Evolutionary conservation across 1,140 invertebrate species (phyloP), one percentile per base, ranked within the genome.

Genomic region (Drosophila insularis): DNA sequence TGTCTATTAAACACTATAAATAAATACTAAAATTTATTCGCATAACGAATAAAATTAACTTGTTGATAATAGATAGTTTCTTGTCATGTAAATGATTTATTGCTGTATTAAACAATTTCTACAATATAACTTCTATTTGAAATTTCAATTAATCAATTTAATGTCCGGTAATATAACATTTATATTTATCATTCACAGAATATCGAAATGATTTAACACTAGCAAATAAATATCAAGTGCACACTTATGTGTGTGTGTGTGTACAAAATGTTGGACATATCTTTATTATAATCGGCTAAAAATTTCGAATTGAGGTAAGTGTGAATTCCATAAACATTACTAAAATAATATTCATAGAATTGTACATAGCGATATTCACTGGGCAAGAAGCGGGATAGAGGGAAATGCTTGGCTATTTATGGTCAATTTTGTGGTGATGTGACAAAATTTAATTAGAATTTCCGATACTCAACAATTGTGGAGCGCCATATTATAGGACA

Each of bases 401-500:
- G 43, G 2, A 58, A 31, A 31, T 35, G 27, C 73, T 79, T 79
- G 72, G 67, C 79, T 82, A 76, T 86, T 87, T 82, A 87, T 77
- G 82, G 82, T 89, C 79, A 87, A 70, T 68, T 89, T 74, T 82
- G 82, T 63, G 82, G 82, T 73, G 17, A 63, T 70, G 67, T 75
- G 64, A 73, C 79, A 82, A 82, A 87, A 87, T 87, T 77, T 89
- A 87, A 86, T 87, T 86, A 87, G 67, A 60, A 35, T 64, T 23
- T 58, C 54, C 27, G 35, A 50, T 53, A 63, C 67, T 46, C 58
- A 40, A 61, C 66, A 50, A 19, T 39, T 32, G 32, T 14, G 39
- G 27, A 14, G 14, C 21, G 39, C 4, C 61, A 68, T 40, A 50
- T 50, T 50, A 50, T 50, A 50, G 43, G 17, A 61, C 23, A 50